A percentile compares a stretch with the other conserved stretches of the same genome.
Evolutionary conservation across 2,888 invertebrate species (phyloP).

Genomic region (Lepidochrysops patricia): DNA sequence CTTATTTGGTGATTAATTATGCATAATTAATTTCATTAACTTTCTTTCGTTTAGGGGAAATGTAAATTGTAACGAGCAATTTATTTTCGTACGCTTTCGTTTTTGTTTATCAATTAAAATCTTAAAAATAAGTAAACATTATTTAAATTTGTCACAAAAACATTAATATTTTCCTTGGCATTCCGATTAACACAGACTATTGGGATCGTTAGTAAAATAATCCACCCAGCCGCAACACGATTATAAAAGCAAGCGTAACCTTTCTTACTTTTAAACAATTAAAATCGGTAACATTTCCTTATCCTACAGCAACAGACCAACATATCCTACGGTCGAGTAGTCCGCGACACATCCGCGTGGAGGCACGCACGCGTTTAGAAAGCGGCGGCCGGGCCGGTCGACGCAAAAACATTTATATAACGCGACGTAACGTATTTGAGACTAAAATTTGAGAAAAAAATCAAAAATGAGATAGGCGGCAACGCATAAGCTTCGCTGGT

Average conservation of each 20-base stretch:
- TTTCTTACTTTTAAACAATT: background rate
- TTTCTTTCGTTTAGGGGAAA: background rate
- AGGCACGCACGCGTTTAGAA: slow-evolving; percentile 55
- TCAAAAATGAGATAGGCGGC: too few relatives aligned
- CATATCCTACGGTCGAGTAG: slow-evolving; percentile 25
- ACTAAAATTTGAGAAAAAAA: background rate
- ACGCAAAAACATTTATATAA: slow-evolving; percentile 32
- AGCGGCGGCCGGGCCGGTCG: slow-evolving; percentile 60
- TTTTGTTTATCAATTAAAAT: background rate
- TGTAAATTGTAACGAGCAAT: background rate
- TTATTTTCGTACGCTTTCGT: background rate
- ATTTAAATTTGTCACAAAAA: too few relatives aligned
- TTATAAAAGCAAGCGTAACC: background rate
- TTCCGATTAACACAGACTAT: too few relatives aligned
- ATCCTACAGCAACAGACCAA: slow-evolving; percentile 17
- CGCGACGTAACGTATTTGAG: slow-evolving; percentile 11
- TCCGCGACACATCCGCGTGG: slow-evolving; percentile 50
- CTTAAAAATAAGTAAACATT: too few relatives aligned
- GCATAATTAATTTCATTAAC: background rate
- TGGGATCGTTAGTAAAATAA: too few relatives aligned
- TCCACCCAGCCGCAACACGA: too few relatives aligned
- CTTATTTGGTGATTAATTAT: background rate
- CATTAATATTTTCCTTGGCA: too few relatives aligned
- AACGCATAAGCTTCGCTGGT: too few relatives aligned
- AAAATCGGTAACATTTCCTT: background rate